A percentile compares a stretch with the other conserved stretches of the same genome.
These are phyloP conservation scores for Hemicentrotus pulcherrimus DNA, from an alignment of 35 echinoderm and acorn worm species.

Conservation along the genomic window DNA sequence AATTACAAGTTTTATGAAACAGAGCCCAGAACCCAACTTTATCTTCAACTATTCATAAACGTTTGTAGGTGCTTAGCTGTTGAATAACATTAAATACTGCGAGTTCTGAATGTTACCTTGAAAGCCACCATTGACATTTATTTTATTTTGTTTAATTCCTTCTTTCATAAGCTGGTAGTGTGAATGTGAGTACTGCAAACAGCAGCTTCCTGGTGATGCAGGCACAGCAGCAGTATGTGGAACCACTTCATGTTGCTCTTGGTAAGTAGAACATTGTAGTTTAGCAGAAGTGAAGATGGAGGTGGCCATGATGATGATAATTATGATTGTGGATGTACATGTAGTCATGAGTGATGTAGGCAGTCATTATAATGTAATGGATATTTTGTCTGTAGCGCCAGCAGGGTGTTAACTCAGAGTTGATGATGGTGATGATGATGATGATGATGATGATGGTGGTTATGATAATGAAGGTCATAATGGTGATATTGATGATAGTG, in stretches of 20 bases:
- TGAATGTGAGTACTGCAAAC: conserved; percentile 53
- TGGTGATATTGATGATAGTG: neutral
- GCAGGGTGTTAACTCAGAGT: no score
- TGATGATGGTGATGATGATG: neutral
- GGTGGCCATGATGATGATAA: neutral
- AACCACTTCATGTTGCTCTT: conserved; percentile 76
- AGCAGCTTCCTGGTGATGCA: conserved; percentile 76
- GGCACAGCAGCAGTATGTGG: conserved; percentile 65
- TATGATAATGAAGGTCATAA: neutral
- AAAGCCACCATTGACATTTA: neutral
- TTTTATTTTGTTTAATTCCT: neutral
- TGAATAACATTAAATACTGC: no score
- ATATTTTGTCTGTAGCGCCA: no score
- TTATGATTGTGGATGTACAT: neutral
- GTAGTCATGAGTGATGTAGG: no score
- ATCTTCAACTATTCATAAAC: no score
- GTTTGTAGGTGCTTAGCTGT: no score
- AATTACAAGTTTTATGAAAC: no score
- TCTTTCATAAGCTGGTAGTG: neutral
- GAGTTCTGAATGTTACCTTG: no score
- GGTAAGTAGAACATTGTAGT: conserved; percentile 51
- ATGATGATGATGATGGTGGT: neutral
- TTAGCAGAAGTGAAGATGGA: no score
- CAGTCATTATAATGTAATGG: no score
- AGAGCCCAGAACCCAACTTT: no score